Evolutionary conservation across 2,888 invertebrate genomes (phyloP).

Genomic region (Gandaritis pyraliata): DNA sequence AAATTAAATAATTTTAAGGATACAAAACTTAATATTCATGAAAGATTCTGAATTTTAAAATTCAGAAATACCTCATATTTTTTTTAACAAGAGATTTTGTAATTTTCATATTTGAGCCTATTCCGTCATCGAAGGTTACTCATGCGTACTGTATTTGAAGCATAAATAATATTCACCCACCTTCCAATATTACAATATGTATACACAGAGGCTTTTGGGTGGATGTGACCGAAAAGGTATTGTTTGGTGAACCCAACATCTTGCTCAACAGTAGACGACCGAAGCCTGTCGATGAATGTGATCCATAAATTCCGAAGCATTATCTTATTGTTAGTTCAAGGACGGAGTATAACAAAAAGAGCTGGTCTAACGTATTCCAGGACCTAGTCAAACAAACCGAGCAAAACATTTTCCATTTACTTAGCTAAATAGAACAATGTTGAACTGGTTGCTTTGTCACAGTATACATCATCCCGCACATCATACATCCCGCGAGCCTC

Average conservation of each 20-base stretch:
- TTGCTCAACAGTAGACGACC: neutral
- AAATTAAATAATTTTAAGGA: too few relatives aligned
- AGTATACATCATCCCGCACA: neutral
- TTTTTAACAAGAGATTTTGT: too few relatives aligned
- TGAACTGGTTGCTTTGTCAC: slow-evolving; percentile 7
- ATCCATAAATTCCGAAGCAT: neutral
- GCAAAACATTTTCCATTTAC: slow-evolving; percentile 25
- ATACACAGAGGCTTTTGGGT: too few relatives aligned
- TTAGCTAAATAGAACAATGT: slow-evolving; percentile 18
- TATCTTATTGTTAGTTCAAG: neutral
- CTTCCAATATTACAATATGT: too few relatives aligned
- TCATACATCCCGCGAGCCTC: slow-evolving; percentile 7
- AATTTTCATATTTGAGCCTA: too few relatives aligned
- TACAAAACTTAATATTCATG: too few relatives aligned
- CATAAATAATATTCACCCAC: too few relatives aligned
- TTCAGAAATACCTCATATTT: too few relatives aligned
- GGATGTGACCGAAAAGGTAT: neutral
- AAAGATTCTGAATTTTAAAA: too few relatives aligned
- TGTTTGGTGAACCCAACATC: neutral
- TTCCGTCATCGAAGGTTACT: too few relatives aligned
- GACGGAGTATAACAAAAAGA: neutral
- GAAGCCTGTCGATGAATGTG: neutral
- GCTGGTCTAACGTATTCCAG: neutral
- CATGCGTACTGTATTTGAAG: too few relatives aligned
- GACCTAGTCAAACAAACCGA: slow-evolving; percentile 10